Percentiles rank a stretch among this genome's conserved stretches.
Conservation (phyloP, 2,797 vertebrate genomes). For the Pseudochirops cupreus region DNA sequence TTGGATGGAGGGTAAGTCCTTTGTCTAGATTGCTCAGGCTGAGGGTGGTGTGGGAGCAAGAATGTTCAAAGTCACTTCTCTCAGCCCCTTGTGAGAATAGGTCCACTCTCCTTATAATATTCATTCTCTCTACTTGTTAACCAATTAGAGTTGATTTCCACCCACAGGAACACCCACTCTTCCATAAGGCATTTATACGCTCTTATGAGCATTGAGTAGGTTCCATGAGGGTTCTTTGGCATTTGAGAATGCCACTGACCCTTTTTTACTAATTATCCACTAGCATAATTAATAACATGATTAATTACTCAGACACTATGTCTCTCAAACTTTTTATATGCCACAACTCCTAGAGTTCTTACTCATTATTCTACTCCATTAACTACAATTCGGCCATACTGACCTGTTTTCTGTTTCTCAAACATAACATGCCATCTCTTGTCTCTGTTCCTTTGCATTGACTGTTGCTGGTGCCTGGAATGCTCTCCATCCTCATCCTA, state of each 20-base stretch:
- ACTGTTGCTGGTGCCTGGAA: neutral
- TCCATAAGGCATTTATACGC: neutral
- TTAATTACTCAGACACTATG: neutral
- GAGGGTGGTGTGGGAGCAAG: too few species aligned
- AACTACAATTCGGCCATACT: neutral
- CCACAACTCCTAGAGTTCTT: neutral
- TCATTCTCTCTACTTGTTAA: too few species aligned
- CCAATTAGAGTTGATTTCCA: neutral
- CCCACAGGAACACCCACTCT: neutral
- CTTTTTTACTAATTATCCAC: neutral
- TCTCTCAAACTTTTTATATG: neutral
- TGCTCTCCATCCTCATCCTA: too few species aligned
- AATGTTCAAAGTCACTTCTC: too few species aligned
- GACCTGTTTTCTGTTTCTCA: neutral
- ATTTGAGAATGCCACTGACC: neutral
- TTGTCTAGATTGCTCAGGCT: too few species aligned
- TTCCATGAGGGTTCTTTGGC: neutral
- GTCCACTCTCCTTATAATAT: too few species aligned
- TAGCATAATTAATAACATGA: neutral
- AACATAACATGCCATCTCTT: neutral
- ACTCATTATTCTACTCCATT: neutral
- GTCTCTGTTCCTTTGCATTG: neutral
- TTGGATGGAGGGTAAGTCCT: too few species aligned
- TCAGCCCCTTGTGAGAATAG: too few species aligned
- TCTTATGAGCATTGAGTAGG: neutral